Base-by-base conservation (phyloP, 1,140 invertebrate genomes). In the Lordiphosa mommai region DNA sequence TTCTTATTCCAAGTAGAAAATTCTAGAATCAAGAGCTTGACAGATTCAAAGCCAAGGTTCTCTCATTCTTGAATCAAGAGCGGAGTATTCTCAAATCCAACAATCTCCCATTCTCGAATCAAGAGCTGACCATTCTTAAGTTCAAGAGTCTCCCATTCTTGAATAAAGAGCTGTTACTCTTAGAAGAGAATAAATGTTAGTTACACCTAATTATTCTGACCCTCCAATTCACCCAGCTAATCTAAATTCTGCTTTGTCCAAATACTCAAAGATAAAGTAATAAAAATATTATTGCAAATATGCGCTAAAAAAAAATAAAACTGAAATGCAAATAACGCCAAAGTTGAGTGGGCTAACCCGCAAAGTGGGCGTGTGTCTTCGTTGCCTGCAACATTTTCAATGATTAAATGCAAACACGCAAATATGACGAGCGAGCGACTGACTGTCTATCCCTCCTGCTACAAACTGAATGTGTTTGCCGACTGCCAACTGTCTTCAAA, bases 381-480 rank as follows among this genome's bases (percentile, higher is more conserved):
- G 43, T 33, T 55, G 55, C 59, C 58, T 80, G 76, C 77, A 82
- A 72, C 63, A 67, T 63, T 84, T 82, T 82, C 77, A 79, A 82
- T 82, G 77, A 82, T 82, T 82, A 82, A 82, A 82, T 82, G 77
- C 77, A 82, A 82, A 82, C 77, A 82, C 77, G 77, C 77, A 82
- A 84, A 84, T 82, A 84, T 84, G 77, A 82, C 71, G 76, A 82
- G 52, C 59, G 63, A 60, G 51, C n/a, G 53, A 58, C 43, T 43
- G 52, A 61, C 36, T 37, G 48, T 76, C 43, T 76, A 17, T 53
- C 49, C 23, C 34, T 20, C 40, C 20, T 7, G 5, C 17, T 23
- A 10, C 49, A 37, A 17, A 49, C 51, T 67, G 68, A 58, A 49
- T 72, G 34, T 71, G 47, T 82, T 71, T 80, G 76, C 69, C 67